Percentiles rank a stretch among this genome's conserved stretches.
phyloP scores from a whole-genome alignment of 2,113 vertebrate genomes.

The Hyla sarda region DNA sequence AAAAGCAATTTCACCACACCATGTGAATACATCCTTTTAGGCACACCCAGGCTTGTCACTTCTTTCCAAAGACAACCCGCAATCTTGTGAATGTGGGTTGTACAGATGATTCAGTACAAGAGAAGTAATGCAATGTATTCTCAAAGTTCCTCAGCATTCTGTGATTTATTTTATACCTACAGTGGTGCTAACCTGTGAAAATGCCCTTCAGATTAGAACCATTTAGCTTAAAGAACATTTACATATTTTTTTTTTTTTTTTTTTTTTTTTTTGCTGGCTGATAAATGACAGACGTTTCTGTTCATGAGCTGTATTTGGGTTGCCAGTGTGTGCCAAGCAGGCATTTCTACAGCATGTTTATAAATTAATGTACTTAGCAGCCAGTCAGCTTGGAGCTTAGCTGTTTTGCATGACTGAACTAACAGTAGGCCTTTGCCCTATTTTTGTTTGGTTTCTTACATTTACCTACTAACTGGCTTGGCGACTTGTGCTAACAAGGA shows the following conservation, averaged over 20 bases:
- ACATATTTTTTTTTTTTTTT: background rate
- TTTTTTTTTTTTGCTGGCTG: background rate
- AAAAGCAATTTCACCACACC: too few relatives aligned
- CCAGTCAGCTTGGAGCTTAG: slow-evolving; percentile 16
- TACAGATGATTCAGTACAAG: background rate
- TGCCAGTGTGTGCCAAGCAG: background rate
- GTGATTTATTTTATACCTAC: too few relatives aligned
- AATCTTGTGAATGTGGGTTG: background rate
- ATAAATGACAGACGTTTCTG: background rate
- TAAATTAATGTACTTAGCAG: background rate
- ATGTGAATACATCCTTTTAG: too few relatives aligned
- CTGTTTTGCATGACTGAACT: slow-evolving; percentile 37
- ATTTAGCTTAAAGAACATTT: background rate
- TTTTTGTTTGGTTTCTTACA: slow-evolving; percentile 44
- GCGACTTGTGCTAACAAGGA: slow-evolving; percentile 74
- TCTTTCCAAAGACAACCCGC: too few relatives aligned
- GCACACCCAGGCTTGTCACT: background rate
- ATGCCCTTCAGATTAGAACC: background rate
- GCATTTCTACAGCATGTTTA: slow-evolving; percentile 2
- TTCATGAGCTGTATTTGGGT: background rate
- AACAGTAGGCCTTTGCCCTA: slow-evolving; percentile 53
- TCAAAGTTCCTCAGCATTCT: background rate
- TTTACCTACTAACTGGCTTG: slow-evolving; percentile 61
- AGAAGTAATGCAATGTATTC: background rate
- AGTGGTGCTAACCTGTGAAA: too few relatives aligned